Evolutionary conservation across 2,888 invertebrate species (phyloP), one percentile per base, ranked within the genome.

Genomic region (Tolmerus cingulatus): DNA sequence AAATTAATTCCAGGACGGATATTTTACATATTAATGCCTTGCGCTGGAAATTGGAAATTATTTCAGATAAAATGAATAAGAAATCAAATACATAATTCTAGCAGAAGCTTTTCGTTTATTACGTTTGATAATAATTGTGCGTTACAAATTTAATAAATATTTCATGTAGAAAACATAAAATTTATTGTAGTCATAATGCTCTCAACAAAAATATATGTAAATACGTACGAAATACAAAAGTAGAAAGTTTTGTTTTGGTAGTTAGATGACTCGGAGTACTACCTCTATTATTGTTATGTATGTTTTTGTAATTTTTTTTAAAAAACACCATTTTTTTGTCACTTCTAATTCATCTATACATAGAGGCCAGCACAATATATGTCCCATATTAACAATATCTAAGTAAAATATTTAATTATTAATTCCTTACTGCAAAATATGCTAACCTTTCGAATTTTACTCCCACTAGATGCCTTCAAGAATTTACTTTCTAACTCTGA

Each of bases 101-200:
- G 79, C 79, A 79, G 79, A 79, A 79, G 79, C 79, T 55, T 79
- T 79, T 46, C 51, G 30, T 79, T 79, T 79, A 79, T 79, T 79
- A 27, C 51, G 79, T 79, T 79, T 40, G 66, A 66, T 66, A 79
- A 51, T 79, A 79, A 79, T 79, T 79, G 79, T 79, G 79, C 79
- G 79, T 79, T 40, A 79, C 79, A 79, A 79, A 79, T 79, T 46
- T 46, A 79, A 79, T 78, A 79, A 78, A 51, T 79, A 79, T 79
- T 78, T 37, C 37, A 51, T 30, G 27, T 27, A 66, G 66, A 79
- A 79, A 79, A 79, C 46, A 79, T 79, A 79, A 79, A 79, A 79
- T 79, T 79, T 79, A 79, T 79, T 79, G 79, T 34, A 79, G 51
- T 79, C 27, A 16, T 79, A 46, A 79, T 30, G 27, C 27, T 16